Evolutionary conservation across 2,888 invertebrate species (phyloP).

Genomic region (Brassicogethes aeneus): DNA sequence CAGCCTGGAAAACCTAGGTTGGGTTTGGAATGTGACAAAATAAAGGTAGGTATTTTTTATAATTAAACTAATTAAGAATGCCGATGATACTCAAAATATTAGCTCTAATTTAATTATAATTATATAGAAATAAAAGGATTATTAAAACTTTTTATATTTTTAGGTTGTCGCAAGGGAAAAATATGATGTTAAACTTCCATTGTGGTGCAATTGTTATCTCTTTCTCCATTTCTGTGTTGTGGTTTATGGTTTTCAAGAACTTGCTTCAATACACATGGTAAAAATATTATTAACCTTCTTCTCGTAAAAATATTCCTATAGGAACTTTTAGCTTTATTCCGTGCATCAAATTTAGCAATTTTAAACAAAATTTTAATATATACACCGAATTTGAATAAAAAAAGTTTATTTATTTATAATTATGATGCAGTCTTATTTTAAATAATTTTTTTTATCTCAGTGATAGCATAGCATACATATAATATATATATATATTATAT

Average conservation of each 20-base stretch:
- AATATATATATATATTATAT: too few relatives aligned
- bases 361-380: too few relatives aligned
- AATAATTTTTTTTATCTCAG: too few relatives aligned
- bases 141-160: constrained; percentile 12
- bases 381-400: too few relatives aligned
- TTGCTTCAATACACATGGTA: constrained; percentile 54
- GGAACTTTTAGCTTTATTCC: too few relatives aligned
- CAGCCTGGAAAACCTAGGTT: constrained; percentile 67
- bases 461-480: too few relatives aligned
- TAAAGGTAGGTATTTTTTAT: constrained; percentile 52
- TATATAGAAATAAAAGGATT: background rate
- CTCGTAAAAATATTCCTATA: too few relatives aligned
- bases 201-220: constrained; percentile 61
- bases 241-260: constrained; percentile 56
- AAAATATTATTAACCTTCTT: too few relatives aligned
- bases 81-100: background rate
- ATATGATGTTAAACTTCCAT: constrained; percentile 56
- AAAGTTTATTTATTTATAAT: too few relatives aligned
- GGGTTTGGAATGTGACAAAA: constrained; percentile 66
- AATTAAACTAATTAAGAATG: background rate
- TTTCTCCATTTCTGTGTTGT: constrained; percentile 57
- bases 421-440: too few relatives aligned
- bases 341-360: too few relatives aligned
- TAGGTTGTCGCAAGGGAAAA: constrained; percentile 57
- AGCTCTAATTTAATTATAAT: constrained; percentile 1